Evolutionary conservation across 1,140 invertebrate genomes (phyloP), one percentile per base, ranked within the genome.

Genomic region (Mylabris phalerata): DNA sequence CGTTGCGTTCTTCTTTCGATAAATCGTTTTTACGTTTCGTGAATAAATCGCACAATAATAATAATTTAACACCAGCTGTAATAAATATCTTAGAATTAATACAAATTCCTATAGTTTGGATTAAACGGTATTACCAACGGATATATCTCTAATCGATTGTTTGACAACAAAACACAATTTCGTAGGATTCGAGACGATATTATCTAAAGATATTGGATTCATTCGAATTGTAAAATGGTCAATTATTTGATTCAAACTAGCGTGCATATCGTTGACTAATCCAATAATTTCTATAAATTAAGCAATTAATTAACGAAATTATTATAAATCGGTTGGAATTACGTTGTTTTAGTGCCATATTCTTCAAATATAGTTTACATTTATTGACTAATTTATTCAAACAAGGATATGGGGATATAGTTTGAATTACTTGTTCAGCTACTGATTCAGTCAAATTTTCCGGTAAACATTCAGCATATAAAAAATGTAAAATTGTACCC

Each of bases 381-480:
- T 81, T 73, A 55, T 78, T 71, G 19, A 75, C 73, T 62, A 86
- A 78, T 47, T 78, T 78, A 19, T 71, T 74, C 55, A 84, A 75
- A 32, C 78, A 79, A 3, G 75, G 74, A 50, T 81, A 69, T 44
- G 76, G 71, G 43, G 75, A 66, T 38, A 77, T 73, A 49, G 75
- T 71, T 64, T 75, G 75, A 9, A 84, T 77, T 41, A 82, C 79
- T 50, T 77, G 75, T 55, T 75, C 74, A 25, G 80, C 82, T 4
- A 79, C 79, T 39, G 77, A 73, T 64, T 82, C 81, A 19, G 77
- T 73, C 46, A 85, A 68, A 57, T 75, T 75, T 24, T 73, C 70
- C 9, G 83, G 82, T 62, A 86, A 70, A 61, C 82, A 82, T 65
- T 84, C 82, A n/a, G 81, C 76, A 64, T 86, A 86, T 7, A 86